phyloP scores from a whole-genome alignment of 2,113 vertebrate genomes.

The Emydocephalus ijimae region DNA sequence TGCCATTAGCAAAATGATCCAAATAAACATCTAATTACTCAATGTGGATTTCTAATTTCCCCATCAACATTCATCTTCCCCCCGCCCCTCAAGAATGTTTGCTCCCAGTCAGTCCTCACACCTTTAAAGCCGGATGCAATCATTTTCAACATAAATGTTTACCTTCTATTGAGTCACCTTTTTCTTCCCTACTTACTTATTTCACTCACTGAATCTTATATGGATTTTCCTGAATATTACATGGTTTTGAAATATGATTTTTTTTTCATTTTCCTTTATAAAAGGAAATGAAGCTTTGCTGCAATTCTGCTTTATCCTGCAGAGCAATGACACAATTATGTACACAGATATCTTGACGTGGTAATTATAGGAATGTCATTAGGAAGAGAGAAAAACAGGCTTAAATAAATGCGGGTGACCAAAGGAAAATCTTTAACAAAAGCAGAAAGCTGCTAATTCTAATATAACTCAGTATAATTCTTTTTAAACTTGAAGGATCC shows the following conservation, averaged over 20 bases:
- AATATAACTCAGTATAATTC: neutral
- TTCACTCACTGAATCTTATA: neutral
- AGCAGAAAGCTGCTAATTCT: neutral
- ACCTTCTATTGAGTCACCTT: neutral
- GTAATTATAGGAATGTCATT: neutral
- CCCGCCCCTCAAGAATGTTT: neutral
- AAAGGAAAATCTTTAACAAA: neutral
- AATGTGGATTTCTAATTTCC: neutral
- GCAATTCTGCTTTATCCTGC: neutral
- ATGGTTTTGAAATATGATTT: neutral
- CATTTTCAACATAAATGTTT: neutral
- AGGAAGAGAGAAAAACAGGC: neutral
- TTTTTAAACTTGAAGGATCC: neutral
- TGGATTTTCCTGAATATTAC: neutral
- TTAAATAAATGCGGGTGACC: neutral
- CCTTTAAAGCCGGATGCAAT: neutral
- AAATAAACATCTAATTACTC: neutral
- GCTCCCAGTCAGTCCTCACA: neutral
- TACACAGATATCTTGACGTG: neutral
- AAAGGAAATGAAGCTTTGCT: neutral
- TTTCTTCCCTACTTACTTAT: neutral
- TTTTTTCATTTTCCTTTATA: neutral
- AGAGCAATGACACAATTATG: neutral
- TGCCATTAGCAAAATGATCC: neutral
- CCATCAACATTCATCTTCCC: neutral